A percentile compares a stretch with the other conserved stretches of the same genome.
Evolutionary conservation across 2,113 vertebrate genomes (phyloP).

Genomic region (Fregetta grallaria): DNA sequence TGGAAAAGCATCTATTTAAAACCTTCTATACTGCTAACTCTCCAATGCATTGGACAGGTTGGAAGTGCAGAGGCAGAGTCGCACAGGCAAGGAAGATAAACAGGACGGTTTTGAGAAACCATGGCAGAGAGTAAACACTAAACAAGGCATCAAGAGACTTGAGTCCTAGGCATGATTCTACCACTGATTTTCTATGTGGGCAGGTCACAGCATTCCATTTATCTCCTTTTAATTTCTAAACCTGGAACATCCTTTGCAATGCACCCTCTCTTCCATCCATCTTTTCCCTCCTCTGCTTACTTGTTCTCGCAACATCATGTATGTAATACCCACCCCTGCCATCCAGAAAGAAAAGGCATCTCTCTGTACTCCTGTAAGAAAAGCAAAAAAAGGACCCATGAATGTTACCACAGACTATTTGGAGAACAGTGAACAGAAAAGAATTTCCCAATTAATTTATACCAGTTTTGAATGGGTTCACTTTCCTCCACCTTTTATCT

Average conservation of each 20-base stretch:
- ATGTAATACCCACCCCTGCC: no score
- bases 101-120: neutral
- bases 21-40: neutral
- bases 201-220: neutral
- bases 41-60: neutral
- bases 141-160: neutral
- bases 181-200: neutral
- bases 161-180: neutral
- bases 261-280: neutral
- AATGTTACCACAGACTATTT: neutral
- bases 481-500: neutral
- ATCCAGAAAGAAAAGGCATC: neutral
- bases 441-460: neutral
- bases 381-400: fast-evolving
- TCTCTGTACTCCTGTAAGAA: neutral
- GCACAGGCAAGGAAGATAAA: neutral
- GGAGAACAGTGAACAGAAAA: neutral
- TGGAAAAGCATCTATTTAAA: neutral
- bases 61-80: neutral
- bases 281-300: neutral
- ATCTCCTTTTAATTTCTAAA: neutral
- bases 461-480: neutral
- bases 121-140: neutral
- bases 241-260: neutral
- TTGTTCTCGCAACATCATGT: neutral